Base-by-base conservation (phyloP, 1,140 invertebrate genomes). In the Berghia stephanieae region DNA sequence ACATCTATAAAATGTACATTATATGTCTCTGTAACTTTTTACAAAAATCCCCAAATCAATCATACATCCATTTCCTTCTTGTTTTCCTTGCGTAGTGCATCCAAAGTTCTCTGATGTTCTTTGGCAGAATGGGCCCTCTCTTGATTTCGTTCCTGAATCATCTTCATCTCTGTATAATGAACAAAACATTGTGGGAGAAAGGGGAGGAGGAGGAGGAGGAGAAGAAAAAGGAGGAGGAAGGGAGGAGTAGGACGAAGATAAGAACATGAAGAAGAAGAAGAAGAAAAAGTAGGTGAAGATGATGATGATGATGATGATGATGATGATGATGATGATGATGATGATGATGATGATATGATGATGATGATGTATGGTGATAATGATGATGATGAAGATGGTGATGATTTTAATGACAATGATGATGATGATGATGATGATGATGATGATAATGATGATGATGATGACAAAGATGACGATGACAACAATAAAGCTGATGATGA, bases 11-110 rank as follows among this genome's bases (percentile, higher is more conserved):
- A n/a, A n/a, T n/a, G n/a, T n/a, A n/a, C n/a, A n/a, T n/a, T n/a
- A n/a, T n/a, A n/a, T n/a, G n/a, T n/a, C n/a, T n/a, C n/a, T n/a
- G n/a, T n/a, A n/a, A n/a, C n/a, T n/a, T n/a, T n/a, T n/a, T n/a
- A n/a, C n/a, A n/a, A n/a, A n/a, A n/a, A n/a, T n/a, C n/a, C 31
- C 16, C 36, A 70, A 40, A 70, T 18, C 40, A 13, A n/a, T 49
- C 84, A 72, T 78, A 88, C 87, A 77, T 88, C 86, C 21, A 88
- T 44, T 76, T 88, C 86, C 73, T 86, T 86, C 55, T 85, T 87
- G 80, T 88, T 84, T 77, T 87, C 86, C 68, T 83, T 86, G 71
- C 83, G 80, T 75, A 87, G 74, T 36, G 60, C 55, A 10, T 86
- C 83, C 16, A 87, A 79, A 4, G 81, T 68, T 70, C 82, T 79